Evolutionary conservation across 2,113 vertebrate genomes (phyloP), one percentile per base, ranked within the genome.

Genomic region (Microcebus griseorufus): DNA sequence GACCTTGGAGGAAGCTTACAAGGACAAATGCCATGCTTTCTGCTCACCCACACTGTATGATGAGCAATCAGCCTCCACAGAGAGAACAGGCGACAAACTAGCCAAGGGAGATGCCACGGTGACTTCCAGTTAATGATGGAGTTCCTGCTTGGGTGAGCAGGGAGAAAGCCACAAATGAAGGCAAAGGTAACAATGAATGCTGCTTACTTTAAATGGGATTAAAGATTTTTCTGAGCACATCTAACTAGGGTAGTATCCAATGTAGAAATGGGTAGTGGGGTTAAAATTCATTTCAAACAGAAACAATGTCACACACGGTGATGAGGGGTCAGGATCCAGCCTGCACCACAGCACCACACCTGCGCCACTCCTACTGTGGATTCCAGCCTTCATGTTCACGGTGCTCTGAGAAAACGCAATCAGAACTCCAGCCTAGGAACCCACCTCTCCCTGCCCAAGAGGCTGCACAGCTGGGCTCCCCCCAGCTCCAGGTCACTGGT

Each of bases 261-360:
- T 9, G 78, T 34, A 95, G n/a, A 96, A 93, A 75, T 32, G n/a
- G 8, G 12, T 23, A 67, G 20, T 73, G 12, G 58, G 34, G 20
- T 75, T 78, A 90, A 83, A 86, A 29, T 88, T 93, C 69, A 73
- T 58, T 73, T 94, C 80, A 80, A 93, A 72, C 73, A 93, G 78
- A 75, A 93, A 87, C 2, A 27, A 23, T 6, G 22, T 48, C 83
- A 96, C 80, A 79, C 9, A 9, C 0, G 2, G 37, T 91, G 14
- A 79, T 85, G 93, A 76, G 82, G 78, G 73, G 12, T 48, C 18
- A 27, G 23, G 42, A 39, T 82, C 42, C 70, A 76, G 22, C 27
- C 29, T 29, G 29, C 10, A 75, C 42, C 6, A 58, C 8, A 81
- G 23, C 17, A 51, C 67, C 37, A 48, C 9, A 27, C 53, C 45